phyloP scores from a whole-genome alignment of 2,113 vertebrate species.

The Rana temporaria region DNA sequence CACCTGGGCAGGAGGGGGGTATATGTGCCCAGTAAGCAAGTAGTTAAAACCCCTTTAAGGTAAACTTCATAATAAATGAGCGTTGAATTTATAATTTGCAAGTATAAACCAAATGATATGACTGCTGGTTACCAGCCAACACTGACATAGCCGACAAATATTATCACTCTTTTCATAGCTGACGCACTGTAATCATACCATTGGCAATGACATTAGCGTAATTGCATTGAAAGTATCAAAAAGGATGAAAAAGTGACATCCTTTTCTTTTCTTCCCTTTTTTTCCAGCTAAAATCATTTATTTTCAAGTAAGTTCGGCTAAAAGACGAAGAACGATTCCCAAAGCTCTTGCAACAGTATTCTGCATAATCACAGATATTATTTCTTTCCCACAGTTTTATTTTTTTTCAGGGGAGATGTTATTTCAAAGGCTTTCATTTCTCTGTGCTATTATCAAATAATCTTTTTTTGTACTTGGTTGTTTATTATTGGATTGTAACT shows the following conservation, averaged over 20 bases:
- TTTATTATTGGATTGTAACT: conserved; percentile 86
- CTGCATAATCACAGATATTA: conserved; percentile 80
- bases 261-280: conserved; percentile 42
- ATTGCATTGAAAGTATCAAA: neutral
- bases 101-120: no score
- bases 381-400: conserved; percentile 73
- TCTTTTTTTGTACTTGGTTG: conserved; percentile 81
- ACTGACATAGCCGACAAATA: neutral
- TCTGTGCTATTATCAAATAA: conserved; percentile 83
- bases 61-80: no score
- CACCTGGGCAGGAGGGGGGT: no score
- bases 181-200: neutral
- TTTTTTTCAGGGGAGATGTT: conserved; percentile 73
- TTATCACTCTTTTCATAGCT: neutral
- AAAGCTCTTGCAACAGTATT: conserved; percentile 68
- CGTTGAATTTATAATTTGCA: no score
- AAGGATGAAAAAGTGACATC: conserved; percentile 7
- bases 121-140: no score
- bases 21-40: no score
- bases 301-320: conserved; percentile 67
- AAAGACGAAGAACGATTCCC: conserved; percentile 66
- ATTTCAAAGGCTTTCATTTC: conserved; percentile 83
- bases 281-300: conserved; percentile 63
- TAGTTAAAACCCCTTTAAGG: no score
- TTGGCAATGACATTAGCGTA: neutral